Evolutionary conservation across 1,140 invertebrate species (phyloP).

Genomic region (Maniola jurtina): DNA sequence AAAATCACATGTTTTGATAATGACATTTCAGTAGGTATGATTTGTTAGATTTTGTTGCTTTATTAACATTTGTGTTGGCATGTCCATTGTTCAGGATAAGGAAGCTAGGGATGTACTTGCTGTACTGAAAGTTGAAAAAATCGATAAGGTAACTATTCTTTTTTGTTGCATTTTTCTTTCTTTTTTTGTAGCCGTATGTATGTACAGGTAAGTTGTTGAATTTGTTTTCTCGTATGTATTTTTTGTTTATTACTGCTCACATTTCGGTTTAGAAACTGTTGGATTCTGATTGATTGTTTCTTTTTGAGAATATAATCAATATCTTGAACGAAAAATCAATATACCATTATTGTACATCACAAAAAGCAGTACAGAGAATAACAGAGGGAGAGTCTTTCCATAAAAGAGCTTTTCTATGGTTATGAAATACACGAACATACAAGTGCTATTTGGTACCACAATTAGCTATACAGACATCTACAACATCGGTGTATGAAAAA

Average conservation of each 20-base stretch:
- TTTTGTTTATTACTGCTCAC: neutral
- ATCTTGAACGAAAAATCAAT: too few relatives aligned
- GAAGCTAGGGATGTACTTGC: constrained; percentile 82
- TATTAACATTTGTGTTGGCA: constrained; percentile 72
- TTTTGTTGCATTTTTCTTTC: constrained; percentile 25
- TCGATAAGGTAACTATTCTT: constrained; percentile 81
- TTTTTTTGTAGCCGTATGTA: constrained; percentile 10
- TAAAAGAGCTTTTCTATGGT: too few relatives aligned
- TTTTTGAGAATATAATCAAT: too few relatives aligned
- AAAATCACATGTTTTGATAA: neutral
- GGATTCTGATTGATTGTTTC: too few relatives aligned
- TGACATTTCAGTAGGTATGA: neutral
- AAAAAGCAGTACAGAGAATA: too few relatives aligned
- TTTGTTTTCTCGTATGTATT: neutral
- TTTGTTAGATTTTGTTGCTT: constrained; percentile 5
- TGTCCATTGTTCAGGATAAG: constrained; percentile 83
- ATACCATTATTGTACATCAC: too few relatives aligned
- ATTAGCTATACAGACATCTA: too few relatives aligned
- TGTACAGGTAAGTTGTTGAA: constrained; percentile 11
- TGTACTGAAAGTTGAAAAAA: constrained; percentile 83
- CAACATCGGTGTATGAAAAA: too few relatives aligned
- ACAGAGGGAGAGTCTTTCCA: too few relatives aligned
- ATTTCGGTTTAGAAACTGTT: too few relatives aligned
- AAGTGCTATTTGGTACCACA: too few relatives aligned
- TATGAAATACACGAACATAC: too few relatives aligned